Base-by-base conservation (phyloP, 2,888 invertebrate species). In the Hirtodrosophila confusa region DNA sequence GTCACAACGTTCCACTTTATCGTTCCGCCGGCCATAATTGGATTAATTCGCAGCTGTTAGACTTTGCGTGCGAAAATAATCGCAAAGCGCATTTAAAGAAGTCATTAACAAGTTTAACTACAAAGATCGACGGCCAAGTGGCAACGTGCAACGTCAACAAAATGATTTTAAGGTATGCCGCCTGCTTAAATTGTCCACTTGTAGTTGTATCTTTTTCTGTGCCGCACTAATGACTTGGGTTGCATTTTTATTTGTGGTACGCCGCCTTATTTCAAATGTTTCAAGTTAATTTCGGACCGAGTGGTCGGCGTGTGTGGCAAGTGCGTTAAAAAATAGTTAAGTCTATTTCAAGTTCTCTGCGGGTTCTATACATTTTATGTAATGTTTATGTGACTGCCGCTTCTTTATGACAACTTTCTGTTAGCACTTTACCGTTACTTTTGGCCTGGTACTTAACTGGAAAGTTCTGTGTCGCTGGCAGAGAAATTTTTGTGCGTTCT, bases 121-220 rank as follows among this genome's bases (percentile, higher is more conserved):
- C 61, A 35, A 63, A 74, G 63, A 58, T 61, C 66, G 70, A 63
- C 74, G 71, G 61, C 53, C 83, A 70, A 85, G 69, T 73, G 60
- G 49, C 69, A 70, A 80, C 74, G 78, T 78, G 71, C 73, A 79
- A 75, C 75, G 75, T 78, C 74, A 77, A 82, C 80, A 89, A 87
- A 80, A 90, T 90, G 89, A 90, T 90, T 78, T 79, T 90, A 84
- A 90, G 89, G 89, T 90, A 80, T 84, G 90, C 80, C 37, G 48
- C 43, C 29, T 11, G 35, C n/a, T 36, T 37, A 24, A 44, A 10
- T 53, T 61, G 58, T 9, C 31, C 40, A 44, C 31, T 49, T 45
- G 24, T 49, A 62, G 63, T 68, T 70, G 44, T 64, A 50, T 54
- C 4, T 60, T 39, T 55, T 66, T 66, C 43, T 63, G 43, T 27